Conservation (phyloP, 2,113 vertebrate species). For the Rhea pennata region DNA sequence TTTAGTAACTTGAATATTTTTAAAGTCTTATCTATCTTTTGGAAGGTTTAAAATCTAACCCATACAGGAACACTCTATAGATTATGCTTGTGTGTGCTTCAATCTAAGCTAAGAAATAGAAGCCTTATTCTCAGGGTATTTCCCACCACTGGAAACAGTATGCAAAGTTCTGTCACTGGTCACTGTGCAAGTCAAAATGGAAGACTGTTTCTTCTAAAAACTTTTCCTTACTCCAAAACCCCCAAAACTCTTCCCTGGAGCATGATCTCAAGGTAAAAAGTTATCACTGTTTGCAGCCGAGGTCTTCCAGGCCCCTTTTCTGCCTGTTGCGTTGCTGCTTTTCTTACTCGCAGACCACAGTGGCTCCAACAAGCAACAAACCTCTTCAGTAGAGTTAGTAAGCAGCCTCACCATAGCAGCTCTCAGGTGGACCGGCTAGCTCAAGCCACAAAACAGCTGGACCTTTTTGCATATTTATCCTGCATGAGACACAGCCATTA, state of each 20-base stretch:
- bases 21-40: not conserved
- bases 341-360: not conserved
- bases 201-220: not conserved
- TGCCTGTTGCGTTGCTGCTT: not conserved
- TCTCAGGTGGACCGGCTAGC: not conserved
- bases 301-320: not conserved
- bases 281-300: not conserved
- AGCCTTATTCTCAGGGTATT: not conserved
- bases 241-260: not conserved
- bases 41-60: not conserved
- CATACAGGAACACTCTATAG: not conserved
- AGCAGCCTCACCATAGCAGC: not conserved
- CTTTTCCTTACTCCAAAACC: not conserved
- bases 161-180: not conserved
- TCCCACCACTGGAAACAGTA: not conserved
- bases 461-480: not conserved
- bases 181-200: not conserved
- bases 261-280: not conserved
- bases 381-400: not conserved
- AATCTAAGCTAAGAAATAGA: not conserved
- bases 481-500: not conserved
- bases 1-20: not conserved
- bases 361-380: not conserved
- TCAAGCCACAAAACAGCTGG: not conserved
- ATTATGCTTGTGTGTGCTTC: not conserved